phyloP scores from a whole-genome alignment of 2,888 invertebrate species.

The Callinectes sapidus region DNA sequence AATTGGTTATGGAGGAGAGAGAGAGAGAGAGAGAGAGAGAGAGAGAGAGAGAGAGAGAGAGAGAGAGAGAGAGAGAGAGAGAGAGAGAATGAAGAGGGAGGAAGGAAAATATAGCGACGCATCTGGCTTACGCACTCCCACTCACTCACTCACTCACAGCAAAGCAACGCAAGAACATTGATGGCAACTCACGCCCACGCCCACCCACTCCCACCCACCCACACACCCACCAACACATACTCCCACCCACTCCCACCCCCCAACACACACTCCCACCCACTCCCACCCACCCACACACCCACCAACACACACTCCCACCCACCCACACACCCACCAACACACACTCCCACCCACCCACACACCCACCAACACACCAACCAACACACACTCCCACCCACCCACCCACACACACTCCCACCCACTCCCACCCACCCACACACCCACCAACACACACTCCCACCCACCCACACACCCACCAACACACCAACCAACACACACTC shows the following conservation, averaged over 20 bases:
- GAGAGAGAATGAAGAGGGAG: background rate
- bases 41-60: constrained; percentile 16
- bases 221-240: background rate
- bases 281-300: background rate
- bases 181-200: background rate
- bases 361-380: too few relatives aligned
- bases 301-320: background rate
- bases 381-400: background rate
- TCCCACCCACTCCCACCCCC: background rate
- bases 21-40: background rate
- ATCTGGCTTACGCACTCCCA: too few relatives aligned
- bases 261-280: too few relatives aligned
- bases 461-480: too few relatives aligned
- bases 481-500: too few relatives aligned
- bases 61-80: background rate
- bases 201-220: background rate
- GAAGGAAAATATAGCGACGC: background rate
- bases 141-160: background rate
- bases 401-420: background rate
- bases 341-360: too few relatives aligned
- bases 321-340: too few relatives aligned
- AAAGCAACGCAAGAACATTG: too few relatives aligned
- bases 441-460: too few relatives aligned
- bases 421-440: background rate
- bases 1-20: too few relatives aligned